Conservation (phyloP, 2,888 invertebrate species). For the Lasioglossum leucozonium region DNA sequence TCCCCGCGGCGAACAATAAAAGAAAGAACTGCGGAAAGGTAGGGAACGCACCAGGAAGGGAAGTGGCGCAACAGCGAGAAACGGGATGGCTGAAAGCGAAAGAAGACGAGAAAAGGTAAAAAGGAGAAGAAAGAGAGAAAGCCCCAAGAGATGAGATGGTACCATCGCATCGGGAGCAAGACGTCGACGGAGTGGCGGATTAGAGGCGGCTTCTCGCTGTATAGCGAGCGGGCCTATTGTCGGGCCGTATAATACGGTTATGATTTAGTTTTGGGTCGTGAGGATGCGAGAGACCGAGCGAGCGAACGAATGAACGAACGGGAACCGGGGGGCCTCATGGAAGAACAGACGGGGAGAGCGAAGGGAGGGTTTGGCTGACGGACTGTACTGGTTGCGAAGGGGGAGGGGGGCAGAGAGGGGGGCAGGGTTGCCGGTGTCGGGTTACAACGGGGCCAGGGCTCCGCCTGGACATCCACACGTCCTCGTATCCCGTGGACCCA, state of each 20-base stretch:
- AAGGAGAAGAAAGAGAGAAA: neutral
- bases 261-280: constrained; percentile 82
- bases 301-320: constrained; percentile 53
- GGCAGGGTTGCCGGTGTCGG: constrained; percentile 78
- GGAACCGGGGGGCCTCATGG: constrained; percentile 38
- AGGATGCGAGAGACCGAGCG: constrained; percentile 71
- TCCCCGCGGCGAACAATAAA: neutral
- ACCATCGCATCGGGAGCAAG: constrained; percentile 36
- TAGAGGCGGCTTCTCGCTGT: constrained; percentile 82
- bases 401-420: constrained; percentile 65
- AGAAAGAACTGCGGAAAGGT: neutral
- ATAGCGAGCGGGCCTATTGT: constrained; percentile 76
- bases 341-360: neutral
- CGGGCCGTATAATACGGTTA: constrained; percentile 82
- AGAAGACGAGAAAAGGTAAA: neutral
- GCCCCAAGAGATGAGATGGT: neutral
- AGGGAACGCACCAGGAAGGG: constrained; percentile 31
- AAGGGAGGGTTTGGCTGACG: constrained; percentile 66
- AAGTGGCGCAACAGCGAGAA: constrained; percentile 18
- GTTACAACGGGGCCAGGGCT: constrained; percentile 75
- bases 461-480: constrained; percentile 75
- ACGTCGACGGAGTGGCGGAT: constrained; percentile 77
- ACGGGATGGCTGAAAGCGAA: neutral
- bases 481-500: constrained; percentile 69
- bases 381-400: constrained; percentile 61